A percentile compares a stretch with the other conserved stretches of the same genome.
These are phyloP conservation scores for Eulemur rufifrons DNA, from an alignment of 2,113 vertebrate genomes.

Conservation along the genomic window DNA sequence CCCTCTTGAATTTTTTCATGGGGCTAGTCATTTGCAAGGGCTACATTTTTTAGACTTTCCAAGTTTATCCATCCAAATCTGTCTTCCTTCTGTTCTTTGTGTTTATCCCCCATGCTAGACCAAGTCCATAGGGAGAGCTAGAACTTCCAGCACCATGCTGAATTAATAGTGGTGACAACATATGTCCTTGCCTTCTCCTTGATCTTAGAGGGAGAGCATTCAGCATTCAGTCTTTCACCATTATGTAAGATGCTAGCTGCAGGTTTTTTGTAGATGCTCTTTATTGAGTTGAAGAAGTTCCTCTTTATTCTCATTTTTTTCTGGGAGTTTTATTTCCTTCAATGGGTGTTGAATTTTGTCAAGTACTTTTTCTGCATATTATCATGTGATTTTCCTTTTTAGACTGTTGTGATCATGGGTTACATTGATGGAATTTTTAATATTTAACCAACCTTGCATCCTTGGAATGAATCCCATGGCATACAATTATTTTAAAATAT, in stretches of 20 bases:
- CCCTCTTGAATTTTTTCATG: background rate
- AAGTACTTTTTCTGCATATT: background rate
- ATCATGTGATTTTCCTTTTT: background rate
- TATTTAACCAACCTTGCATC: background rate
- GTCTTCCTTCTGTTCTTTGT: background rate
- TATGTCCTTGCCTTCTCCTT: background rate
- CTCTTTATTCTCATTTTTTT: background rate
- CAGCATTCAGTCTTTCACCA: background rate
- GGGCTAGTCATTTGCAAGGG: background rate
- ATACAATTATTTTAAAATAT: background rate
- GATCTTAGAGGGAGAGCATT: background rate
- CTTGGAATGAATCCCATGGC: background rate
- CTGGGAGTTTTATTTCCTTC: background rate
- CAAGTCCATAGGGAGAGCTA: background rate
- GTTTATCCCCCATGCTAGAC: background rate
- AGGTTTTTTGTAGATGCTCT: background rate
- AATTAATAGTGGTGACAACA: background rate
- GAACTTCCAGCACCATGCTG: background rate
- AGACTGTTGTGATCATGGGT: background rate
- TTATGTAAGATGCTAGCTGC: background rate
- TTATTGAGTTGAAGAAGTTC: background rate
- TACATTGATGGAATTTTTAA: background rate
- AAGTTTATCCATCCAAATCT: conserved; percentile 6
- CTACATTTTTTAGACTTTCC: background rate
- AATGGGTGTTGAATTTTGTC: conserved; percentile 20